These are phyloP conservation scores for Neodiprion fabricii DNA, from an alignment of 1,140 invertebrate species.

Conservation along the genomic window DNA sequence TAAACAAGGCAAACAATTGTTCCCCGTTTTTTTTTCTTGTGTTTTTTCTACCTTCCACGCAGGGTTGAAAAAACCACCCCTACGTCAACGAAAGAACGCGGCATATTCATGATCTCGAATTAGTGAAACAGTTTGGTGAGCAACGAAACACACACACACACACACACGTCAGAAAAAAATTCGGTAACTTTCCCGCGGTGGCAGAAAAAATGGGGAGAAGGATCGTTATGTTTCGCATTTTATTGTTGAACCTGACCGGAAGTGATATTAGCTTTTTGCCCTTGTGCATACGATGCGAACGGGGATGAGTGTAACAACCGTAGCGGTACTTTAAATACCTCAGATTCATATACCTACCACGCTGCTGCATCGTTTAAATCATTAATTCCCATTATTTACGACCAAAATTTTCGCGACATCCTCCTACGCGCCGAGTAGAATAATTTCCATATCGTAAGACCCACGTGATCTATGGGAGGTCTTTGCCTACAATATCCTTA, in stretches of 20 bases:
- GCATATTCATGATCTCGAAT: too few species aligned
- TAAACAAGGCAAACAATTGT: slow-evolving; percentile 22
- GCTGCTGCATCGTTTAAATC: slow-evolving; percentile 23
- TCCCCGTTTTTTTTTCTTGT: too few species aligned
- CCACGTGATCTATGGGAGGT: slow-evolving; percentile 47
- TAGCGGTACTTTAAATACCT: neutral
- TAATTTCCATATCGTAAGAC: slow-evolving; percentile 55
- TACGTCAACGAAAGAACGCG: too few species aligned
- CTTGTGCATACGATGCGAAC: neutral
- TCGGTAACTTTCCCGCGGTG: too few species aligned
- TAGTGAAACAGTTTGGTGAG: too few species aligned
- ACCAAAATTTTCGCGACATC: slow-evolving; percentile 43
- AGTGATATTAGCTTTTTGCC: slow-evolving; percentile 3
- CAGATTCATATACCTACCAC: neutral
- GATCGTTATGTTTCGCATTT: neutral
- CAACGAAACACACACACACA: too few species aligned
- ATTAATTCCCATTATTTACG: slow-evolving; percentile 53
- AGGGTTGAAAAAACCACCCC: too few species aligned
- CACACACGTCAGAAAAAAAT: too few species aligned
- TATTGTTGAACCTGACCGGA: neutral
- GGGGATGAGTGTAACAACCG: neutral
- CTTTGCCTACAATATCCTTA: slow-evolving; percentile 44
- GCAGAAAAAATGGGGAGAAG: too few species aligned
- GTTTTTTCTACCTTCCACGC: too few species aligned
- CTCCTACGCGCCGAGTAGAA: slow-evolving; percentile 36